phyloP scores from a whole-genome alignment of 2,797 vertebrate species.

The Agapornis canus region DNA sequence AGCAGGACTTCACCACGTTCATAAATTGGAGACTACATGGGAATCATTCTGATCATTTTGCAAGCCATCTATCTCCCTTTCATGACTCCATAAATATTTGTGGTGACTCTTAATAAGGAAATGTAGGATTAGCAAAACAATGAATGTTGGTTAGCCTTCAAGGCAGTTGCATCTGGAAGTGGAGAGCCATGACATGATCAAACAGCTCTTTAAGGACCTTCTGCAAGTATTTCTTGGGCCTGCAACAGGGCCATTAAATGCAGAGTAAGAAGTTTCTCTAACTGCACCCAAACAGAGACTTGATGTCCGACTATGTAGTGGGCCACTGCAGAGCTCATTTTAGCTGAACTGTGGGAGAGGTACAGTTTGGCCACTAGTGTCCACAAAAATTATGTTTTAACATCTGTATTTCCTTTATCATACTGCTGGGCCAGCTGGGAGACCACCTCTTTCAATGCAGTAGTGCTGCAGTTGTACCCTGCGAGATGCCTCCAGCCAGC shows the following conservation, averaged over 20 bases:
- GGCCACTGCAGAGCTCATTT: not conserved
- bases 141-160: not conserved
- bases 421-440: not conserved
- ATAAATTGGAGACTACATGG: not conserved
- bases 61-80: conserved; percentile 43
- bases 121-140: conserved; percentile 41
- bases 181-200: not conserved
- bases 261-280: not conserved
- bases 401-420: not conserved
- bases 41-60: conserved; percentile 3
- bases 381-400: not conserved
- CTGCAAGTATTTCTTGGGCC: not conserved
- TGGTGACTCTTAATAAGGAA: conserved; percentile 52
- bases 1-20: not conserved
- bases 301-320: rapidly evolving
- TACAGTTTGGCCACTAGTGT: not conserved
- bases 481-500: rapidly evolving
- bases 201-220: not conserved
- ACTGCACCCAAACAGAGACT: not conserved
- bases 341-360: not conserved
- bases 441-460: not conserved
- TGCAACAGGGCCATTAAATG: not conserved
- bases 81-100: conserved; percentile 46
- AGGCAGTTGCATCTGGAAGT: conserved; percentile 44
- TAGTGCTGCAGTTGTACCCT: not conserved